phyloP scores from a whole-genome alignment of 2,888 invertebrate species.

The Aspidiotus destructor region DNA sequence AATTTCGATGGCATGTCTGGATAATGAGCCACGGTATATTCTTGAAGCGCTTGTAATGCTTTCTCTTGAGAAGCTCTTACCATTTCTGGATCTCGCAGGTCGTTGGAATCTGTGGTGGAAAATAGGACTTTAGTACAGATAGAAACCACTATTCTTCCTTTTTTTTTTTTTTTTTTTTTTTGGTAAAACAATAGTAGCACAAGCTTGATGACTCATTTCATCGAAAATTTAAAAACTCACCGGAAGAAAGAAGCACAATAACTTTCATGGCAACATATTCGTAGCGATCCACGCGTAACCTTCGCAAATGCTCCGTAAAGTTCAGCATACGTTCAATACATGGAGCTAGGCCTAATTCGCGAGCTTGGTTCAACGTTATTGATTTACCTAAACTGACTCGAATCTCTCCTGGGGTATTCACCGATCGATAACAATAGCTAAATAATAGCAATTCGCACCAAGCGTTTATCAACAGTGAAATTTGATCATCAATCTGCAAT shows the following conservation, averaged over 20 bases:
- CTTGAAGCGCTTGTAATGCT: slow-evolving; percentile 81
- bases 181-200: too few relatives aligned
- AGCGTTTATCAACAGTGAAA: slow-evolving; percentile 89
- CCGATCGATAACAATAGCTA: slow-evolving; percentile 89
- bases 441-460: slow-evolving; percentile 90
- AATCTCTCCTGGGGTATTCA: slow-evolving; percentile 81
- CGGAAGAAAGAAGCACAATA: slow-evolving; percentile 80
- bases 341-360: slow-evolving; percentile 65
- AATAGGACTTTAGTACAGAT: too few relatives aligned
- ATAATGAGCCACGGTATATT: slow-evolving; percentile 83
- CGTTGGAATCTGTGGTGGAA: slow-evolving; percentile 62
- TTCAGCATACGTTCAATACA: slow-evolving; percentile 92
- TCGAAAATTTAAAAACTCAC: slow-evolving; percentile 45
- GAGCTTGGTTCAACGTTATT: slow-evolving; percentile 56
- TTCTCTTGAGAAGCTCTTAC: slow-evolving; percentile 90
- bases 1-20: slow-evolving; percentile 90
- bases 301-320: slow-evolving; percentile 81
- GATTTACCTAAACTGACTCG: slow-evolving; percentile 58
- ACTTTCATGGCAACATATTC: slow-evolving; percentile 96
- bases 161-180: too few relatives aligned
- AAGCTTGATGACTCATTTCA: too few relatives aligned
- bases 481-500: slow-evolving; percentile 90
- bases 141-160: too few relatives aligned
- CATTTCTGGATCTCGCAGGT: slow-evolving; percentile 84
- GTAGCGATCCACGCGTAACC: slow-evolving; percentile 83